Evolutionary conservation across 2,888 invertebrate species (phyloP), one percentile per base, ranked within the genome.

Genomic region (Euplexia lucipara): DNA sequence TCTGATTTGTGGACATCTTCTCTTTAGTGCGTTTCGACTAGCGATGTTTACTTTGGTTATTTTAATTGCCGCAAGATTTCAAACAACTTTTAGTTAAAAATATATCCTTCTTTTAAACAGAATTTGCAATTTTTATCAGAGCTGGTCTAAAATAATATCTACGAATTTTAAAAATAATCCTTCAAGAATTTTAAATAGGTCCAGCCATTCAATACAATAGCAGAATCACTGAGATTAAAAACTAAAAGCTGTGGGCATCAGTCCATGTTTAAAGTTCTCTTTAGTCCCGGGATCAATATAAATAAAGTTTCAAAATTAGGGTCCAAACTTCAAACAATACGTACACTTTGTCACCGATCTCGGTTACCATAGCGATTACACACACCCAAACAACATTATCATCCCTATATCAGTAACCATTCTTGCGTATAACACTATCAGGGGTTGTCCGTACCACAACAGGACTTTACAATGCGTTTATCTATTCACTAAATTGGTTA

Each of bases 351-450:
- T 75, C 72, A 77, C 54, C 66, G 42, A 66, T 76, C 70, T 80
- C 70, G 69, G 91, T 92, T 83, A 84, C 90, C 89, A 92, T 91
- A 88, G 90, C 81, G 87, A 92, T 91, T 85, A 81, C 83, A 84
- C 85, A 86, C 87, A 85, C 86, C 88, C 90, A 91, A 92, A 92
- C 92, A 93, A 90, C 84, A 87, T 85, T 92, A 92, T 92, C 92
- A 89, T 88, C 89, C 90, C 90, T 81, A 86, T 84, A 91, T 90
- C 91, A 85, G 75, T 85, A 76, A 75, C 85, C 85, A 76, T 83
- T 85, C 86, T 88, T 84, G 84, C 89, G 85, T 89, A 84, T 81
- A 82, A 88, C 85, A 85, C 69, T 65, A 75, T 63, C 64, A 49
- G 69, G 72, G 75, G 79, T 78, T 79, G 79, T 85, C 83, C 79